Evolutionary conservation across 2,888 invertebrate species (phyloP).

Genomic region (Marronus borbonicus): DNA sequence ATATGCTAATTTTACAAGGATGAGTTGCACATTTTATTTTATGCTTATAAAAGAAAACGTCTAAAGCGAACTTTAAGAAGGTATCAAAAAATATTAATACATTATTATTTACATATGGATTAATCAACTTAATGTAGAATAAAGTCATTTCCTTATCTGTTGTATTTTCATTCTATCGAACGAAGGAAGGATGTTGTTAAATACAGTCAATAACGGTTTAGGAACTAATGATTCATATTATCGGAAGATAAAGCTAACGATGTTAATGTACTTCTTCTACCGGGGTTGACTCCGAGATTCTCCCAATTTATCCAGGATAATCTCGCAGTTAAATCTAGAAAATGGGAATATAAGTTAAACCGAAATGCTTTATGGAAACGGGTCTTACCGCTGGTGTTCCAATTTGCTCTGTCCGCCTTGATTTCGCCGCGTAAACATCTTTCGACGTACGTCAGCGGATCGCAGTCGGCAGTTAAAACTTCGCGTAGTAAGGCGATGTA

Average conservation of each 20-base stretch:
- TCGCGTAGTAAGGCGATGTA: constrained; percentile 95
- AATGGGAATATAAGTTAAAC: neutral
- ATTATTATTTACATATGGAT: too few species aligned
- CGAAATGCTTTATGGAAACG: neutral
- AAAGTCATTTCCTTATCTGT: neutral
- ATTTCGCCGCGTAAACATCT: constrained; percentile 92
- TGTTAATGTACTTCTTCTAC: constrained; percentile 86
- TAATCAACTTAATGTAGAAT: too few species aligned
- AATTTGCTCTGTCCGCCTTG: constrained; percentile 89
- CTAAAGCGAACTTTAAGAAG: too few species aligned
- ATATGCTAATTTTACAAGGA: too few species aligned
- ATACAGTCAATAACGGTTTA: neutral
- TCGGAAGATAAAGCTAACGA: constrained; percentile 86
- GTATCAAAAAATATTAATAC: too few species aligned
- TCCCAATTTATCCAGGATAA: constrained; percentile 99
- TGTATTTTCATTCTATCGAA: neutral
- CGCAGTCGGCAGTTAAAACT: constrained; percentile 89
- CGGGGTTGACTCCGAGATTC: constrained; percentile 94
- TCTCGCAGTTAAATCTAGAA: constrained; percentile 93
- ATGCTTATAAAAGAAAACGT: too few species aligned
- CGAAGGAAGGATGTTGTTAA: neutral
- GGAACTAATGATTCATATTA: constrained; percentile 63
- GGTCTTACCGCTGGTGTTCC: constrained; percentile 95
- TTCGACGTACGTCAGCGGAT: constrained; percentile 95
- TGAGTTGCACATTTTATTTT: too few species aligned